Evolutionary conservation across 2,797 vertebrate species (phyloP), one percentile per base, ranked within the genome.

Genomic region (Ambastaia sidthimunki): DNA sequence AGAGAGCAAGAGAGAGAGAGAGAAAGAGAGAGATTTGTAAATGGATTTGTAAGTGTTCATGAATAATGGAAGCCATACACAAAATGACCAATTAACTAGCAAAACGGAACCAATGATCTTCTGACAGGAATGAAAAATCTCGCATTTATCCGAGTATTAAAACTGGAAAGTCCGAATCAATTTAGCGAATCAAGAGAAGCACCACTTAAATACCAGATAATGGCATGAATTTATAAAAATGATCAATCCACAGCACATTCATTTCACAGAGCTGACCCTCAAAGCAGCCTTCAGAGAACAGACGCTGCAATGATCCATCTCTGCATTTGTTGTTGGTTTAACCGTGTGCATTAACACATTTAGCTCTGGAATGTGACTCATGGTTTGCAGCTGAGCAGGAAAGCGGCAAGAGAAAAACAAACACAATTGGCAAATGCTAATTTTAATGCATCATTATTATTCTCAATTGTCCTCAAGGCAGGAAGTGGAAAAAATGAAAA

Each of bases 361-460:
- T 47, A 68, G 34, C 52, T 57, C 52, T 59, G 34, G 68, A 68
- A 76, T 76, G 65, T 68, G 65, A 68, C 52, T 76, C 74, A 31
- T 59, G 65, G 75, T 69, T 68, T 69, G n/a, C 65, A 77, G 65
- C 37, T 59, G 37, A 77, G 59, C 47, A 48, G 4, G 3, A 77
- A 69, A 18, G n/a, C 28, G 66, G 18, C 19, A 25, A 77, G 21
- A 48, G 25, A 23, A 76, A 69, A 52, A 76, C 52, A 47, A 57
- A 76, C 31, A 19, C 18, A 69, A 73, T 23, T 47, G 55, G 55
- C 71, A 60, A 73, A 60, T n/a, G 71, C 71, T 60, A 47, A 73
- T 25, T 16, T 16, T 47, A 73, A 80, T 21, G 25, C 41, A 47
- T 71, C 16, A 54, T 54, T 73, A 72, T 80, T 72, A 66, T 72